Evolutionary conservation across 2,797 vertebrate genomes (phyloP), one percentile per base, ranked within the genome.

Genomic region (Clarias pachynema): DNA sequence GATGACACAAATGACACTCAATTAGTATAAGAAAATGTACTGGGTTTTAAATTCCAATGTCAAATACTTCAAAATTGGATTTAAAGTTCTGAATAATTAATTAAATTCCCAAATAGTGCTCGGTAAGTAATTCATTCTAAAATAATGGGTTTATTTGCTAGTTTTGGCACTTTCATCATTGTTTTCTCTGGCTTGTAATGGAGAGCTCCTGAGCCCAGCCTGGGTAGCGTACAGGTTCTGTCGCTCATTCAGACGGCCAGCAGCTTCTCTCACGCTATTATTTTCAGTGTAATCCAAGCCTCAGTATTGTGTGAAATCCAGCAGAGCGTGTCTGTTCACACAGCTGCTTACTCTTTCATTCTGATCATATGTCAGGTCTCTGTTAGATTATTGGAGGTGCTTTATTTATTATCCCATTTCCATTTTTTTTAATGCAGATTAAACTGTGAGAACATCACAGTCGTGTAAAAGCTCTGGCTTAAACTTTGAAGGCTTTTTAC

Each of bases 301-400:
- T 1, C 10, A 66, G 26, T 83, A 75, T 66, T 57, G 40, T 66
- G 29, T 75, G 6, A 84, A 84, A 77, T 29, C 40, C 60, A 56
- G 34, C 37, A 77, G 63, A 68, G 53, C 24, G 3, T 70, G 24
- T 74, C n/a, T 65, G 22, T 77, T 20, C 26, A 34, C 26, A 10
- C 34, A 65, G 37, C 78, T 79, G 44, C 16, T 63, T 44, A 79
- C 24, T 44, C 59, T 62, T 79, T 62, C 14, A 79, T 79, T 79
- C 60, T 65, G 60, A 65, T 65, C 59, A 44, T 44, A 65, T 79
- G 34, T 79, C 78, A 79, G 77, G 59, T 62, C 34, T 63, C 75
- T 68, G 31, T 63, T 29, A 60, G 56, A 60, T 78, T 60, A 78
- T 29, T 37, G 29, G 34, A 59, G 10, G 34, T 37, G 56, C 16